phyloP scores from a whole-genome alignment of 2,888 invertebrate genomes.

The Chrysolina oricalcia region DNA sequence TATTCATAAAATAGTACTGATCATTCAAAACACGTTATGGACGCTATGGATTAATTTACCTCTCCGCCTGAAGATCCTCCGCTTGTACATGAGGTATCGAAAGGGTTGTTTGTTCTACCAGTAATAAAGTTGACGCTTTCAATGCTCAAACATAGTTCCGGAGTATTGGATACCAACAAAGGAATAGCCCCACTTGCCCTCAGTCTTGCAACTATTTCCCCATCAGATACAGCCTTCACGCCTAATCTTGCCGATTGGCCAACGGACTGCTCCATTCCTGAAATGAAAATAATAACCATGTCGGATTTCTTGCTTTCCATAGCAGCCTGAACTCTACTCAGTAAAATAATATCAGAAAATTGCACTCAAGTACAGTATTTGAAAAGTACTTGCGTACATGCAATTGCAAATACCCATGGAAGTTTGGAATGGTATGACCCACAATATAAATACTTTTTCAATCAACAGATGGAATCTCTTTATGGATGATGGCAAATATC shows the following conservation, averaged over 20 bases:
- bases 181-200: slow-evolving; percentile 77
- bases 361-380: too few species aligned
- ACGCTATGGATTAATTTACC: slow-evolving; percentile 60
- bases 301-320: too few species aligned
- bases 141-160: slow-evolving; percentile 78
- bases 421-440: too few species aligned
- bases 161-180: slow-evolving; percentile 78
- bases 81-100: slow-evolving; percentile 74
- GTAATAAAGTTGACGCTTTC: slow-evolving; percentile 77
- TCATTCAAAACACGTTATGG: too few species aligned
- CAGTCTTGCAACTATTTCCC: slow-evolving; percentile 72
- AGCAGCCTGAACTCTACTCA: too few species aligned
- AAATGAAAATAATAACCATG: slow-evolving; percentile 21
- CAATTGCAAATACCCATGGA: too few species aligned
- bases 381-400: too few species aligned
- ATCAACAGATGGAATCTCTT: too few species aligned
- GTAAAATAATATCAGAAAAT: too few species aligned
- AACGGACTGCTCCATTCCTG: slow-evolving; percentile 68
- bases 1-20: too few species aligned
- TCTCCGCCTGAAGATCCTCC: slow-evolving; percentile 81
- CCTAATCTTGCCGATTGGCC: slow-evolving; percentile 64
- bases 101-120: slow-evolving; percentile 79
- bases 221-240: slow-evolving; percentile 72
- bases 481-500: too few species aligned
- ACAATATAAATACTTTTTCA: too few species aligned